Evolutionary conservation across 2,113 vertebrate species (phyloP).

Genomic region (Amphilophus citrinellus): DNA sequence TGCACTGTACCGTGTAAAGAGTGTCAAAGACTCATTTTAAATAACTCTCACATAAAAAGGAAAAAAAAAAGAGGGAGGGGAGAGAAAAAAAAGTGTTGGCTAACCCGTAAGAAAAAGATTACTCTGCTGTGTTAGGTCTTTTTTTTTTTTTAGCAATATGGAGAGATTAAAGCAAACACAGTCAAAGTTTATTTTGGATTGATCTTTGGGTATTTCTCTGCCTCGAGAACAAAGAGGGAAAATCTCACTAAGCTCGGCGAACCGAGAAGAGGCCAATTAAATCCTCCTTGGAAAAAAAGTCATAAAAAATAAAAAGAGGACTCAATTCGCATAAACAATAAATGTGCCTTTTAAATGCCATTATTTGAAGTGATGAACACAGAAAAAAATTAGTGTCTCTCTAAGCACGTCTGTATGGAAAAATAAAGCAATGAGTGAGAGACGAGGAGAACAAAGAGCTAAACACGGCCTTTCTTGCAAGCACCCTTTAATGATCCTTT

Average conservation of each 20-base stretch:
- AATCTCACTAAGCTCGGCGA: slow-evolving; percentile 54
- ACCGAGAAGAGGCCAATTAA: slow-evolving; percentile 67
- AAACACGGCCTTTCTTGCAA: not conserved
- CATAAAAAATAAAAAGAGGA: not conserved
- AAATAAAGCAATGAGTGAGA: slow-evolving; percentile 7
- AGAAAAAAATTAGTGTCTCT: not conserved
- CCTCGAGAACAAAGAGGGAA: slow-evolving; percentile 58
- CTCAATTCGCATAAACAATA: slow-evolving; percentile 40
- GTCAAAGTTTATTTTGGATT: slow-evolving; percentile 67
- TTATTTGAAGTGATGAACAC: slow-evolving; percentile 49
- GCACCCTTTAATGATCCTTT: not conserved
- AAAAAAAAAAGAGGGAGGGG: not conserved
- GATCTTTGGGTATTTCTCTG: slow-evolving; percentile 64
- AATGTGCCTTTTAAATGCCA: slow-evolving; percentile 31
- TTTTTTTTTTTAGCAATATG: slow-evolving; percentile 42
- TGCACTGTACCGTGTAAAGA: slow-evolving; percentile 32
- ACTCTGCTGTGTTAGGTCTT: slow-evolving; percentile 41
- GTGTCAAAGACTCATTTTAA: slow-evolving; percentile 58
- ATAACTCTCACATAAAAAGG: slow-evolving; percentile 40
- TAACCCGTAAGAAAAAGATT: slow-evolving; percentile 54
- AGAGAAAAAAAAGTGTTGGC: slow-evolving; percentile 40
- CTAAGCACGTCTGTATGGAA: slow-evolving; percentile 13
- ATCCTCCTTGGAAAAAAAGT: slow-evolving; percentile 29
- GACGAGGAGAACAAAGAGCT: not conserved
- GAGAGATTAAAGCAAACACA: slow-evolving; percentile 66